Conservation (phyloP, 2,797 vertebrate species). For the Gobionotothen gibberifrons region DNA sequence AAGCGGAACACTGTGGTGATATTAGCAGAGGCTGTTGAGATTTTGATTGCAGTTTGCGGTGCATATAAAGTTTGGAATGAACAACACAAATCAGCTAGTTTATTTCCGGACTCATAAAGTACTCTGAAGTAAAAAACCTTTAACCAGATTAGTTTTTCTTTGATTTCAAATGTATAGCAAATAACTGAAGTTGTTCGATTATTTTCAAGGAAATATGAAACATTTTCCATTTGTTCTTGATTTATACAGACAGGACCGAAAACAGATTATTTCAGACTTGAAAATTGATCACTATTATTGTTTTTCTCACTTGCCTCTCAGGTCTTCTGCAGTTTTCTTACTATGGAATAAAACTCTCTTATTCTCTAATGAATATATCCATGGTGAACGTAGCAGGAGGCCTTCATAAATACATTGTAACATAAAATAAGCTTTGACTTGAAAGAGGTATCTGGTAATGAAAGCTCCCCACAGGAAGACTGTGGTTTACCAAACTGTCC, state of each 20-base stretch:
- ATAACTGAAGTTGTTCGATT: neutral
- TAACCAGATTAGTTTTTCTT: slow-evolving; percentile 32
- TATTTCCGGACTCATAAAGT: slow-evolving; percentile 51
- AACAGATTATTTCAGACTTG: no score
- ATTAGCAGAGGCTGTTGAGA: slow-evolving; percentile 62
- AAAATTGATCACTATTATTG: no score
- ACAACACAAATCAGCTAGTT: slow-evolving; percentile 66
- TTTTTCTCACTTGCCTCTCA: no score
- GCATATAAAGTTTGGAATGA: slow-evolving; percentile 72
- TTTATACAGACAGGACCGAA: no score
- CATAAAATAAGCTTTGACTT: slow-evolving; percentile 48
- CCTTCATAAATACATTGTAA: slow-evolving; percentile 29
- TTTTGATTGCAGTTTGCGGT: slow-evolving; percentile 71
- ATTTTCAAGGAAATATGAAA: no score
- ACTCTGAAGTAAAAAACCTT: slow-evolving; percentile 44
- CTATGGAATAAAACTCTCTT: slow-evolving; percentile 13
- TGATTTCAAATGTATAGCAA: slow-evolving; percentile 26
- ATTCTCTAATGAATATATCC: slow-evolving; percentile 7
- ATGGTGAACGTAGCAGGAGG: neutral
- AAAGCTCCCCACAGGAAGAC: slow-evolving; percentile 71
- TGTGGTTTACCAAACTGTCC: slow-evolving; percentile 65
- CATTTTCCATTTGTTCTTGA: no score
- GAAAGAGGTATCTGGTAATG: slow-evolving; percentile 57
- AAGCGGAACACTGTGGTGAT: slow-evolving; percentile 62
- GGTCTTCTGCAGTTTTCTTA: neutral